Evolutionary conservation across 2,888 invertebrate genomes (phyloP), one percentile per base, ranked within the genome.

Genomic region (Celastrina argiolus): DNA sequence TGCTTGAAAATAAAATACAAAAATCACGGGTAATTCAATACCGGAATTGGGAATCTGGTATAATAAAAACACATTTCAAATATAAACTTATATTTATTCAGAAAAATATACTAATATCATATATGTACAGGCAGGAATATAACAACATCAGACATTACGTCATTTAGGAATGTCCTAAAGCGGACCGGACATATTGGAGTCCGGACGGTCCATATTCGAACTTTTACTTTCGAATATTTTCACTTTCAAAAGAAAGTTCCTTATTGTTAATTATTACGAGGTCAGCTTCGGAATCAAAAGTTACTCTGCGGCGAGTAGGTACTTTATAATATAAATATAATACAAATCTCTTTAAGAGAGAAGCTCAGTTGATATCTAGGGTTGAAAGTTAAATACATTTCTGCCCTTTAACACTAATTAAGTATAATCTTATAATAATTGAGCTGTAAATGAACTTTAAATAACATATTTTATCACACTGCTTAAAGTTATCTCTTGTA

Each of bases 381-480:
- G n/a, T n/a, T n/a, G n/a, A n/a, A n/a, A n/a, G n/a, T n/a, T n/a
- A 10, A 18, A 18, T 42, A 10, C 8, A 18, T 18, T 18, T 45
- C 18, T 45, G 45, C 45, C 18, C 16, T 18, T 45, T 16, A 8
- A 18, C 2, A 45, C 56, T 56, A 64, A 59, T 61, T 16, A 67
- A 68, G 45, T n/a, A n/a, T n/a, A 67, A 68, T 65, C 65, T n/a
- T 28, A 63, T 64, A 39, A 61, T 69, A 65, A 26, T 63, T 65
- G 26, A 51, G 31, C 51, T 65, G 31, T 56, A 51, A 22, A 7
- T 34, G 18, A 8, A 63, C 28, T 18, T 66, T 14, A 45, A 45
- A 45, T 45, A 31, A 6, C 2, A 45, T 45, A n/a, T n/a, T n/a
- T 45, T 45, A 45, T 45, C 45, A 45, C 45, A 31, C 18, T 45